A percentile compares a stretch with the other conserved stretches of the same genome.
Conservation (phyloP, 1,140 invertebrate genomes). For the Microvelia longipes region DNA sequence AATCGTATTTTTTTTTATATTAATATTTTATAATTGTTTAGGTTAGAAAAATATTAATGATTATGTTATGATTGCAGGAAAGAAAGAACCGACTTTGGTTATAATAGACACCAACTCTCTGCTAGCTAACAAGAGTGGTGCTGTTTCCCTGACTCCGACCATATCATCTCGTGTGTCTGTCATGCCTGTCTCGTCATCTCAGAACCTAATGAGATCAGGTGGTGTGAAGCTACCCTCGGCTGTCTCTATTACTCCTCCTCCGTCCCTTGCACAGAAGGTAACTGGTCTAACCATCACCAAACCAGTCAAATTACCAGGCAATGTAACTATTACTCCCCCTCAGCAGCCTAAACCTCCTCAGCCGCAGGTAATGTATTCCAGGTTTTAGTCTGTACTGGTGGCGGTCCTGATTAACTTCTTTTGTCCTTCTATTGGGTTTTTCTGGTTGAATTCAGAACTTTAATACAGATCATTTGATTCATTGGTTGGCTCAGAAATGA, state of each 20-base stretch:
- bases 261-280: neutral
- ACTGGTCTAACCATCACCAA: neutral
- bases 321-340: constrained; percentile 24
- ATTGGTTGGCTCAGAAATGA: too few relatives aligned
- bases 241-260: neutral
- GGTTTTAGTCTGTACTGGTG: too few relatives aligned
- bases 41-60: neutral
- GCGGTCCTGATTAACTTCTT: too few relatives aligned
- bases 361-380: too few relatives aligned
- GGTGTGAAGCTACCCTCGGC: constrained; percentile 3
- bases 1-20: too few relatives aligned
- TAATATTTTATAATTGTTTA: too few relatives aligned
- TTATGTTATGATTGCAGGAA: constrained; percentile 23
- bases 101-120: constrained; percentile 64
- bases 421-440: too few relatives aligned
- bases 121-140: constrained; percentile 42
- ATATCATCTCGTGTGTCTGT: constrained; percentile 18
- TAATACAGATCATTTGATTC: too few relatives aligned
- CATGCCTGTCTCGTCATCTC: constrained; percentile 19
- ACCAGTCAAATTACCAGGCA: constrained; percentile 1
- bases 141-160: constrained; percentile 33
- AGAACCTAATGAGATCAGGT: constrained; percentile 8
- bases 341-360: constrained; percentile 34
- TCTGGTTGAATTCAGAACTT: too few relatives aligned
- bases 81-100: constrained; percentile 58